These are phyloP conservation scores for Encarsia formosa DNA, from an alignment of 2,888 invertebrate species.

Conservation along the genomic window DNA sequence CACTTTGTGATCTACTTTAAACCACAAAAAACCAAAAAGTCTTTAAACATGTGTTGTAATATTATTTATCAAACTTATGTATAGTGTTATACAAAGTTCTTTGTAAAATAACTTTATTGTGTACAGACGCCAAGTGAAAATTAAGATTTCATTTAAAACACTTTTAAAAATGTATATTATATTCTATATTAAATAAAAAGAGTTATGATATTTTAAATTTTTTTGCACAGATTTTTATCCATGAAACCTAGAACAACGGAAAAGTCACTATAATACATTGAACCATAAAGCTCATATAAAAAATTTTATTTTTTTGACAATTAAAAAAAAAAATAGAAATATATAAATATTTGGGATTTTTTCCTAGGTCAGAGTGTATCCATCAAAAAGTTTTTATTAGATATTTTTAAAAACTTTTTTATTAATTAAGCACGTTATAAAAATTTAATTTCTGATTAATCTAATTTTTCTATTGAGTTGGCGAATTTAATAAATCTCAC, in stretches of 20 bases:
- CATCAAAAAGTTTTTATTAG: too few species aligned
- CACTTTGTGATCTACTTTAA: constrained; percentile 16
- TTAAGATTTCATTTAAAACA: constrained; percentile 17
- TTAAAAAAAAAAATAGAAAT: too few species aligned
- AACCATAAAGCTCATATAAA: too few species aligned
- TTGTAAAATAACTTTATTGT: constrained; percentile 33
- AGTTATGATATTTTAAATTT: constrained; percentile 37
- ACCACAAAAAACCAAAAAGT: constrained; percentile 13
- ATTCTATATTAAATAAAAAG: constrained; percentile 42
- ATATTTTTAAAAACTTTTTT: too few species aligned
- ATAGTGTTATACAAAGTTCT: constrained; percentile 24
- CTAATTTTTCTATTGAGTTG: too few species aligned
- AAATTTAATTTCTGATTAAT: too few species aligned
- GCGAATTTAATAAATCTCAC: too few species aligned
- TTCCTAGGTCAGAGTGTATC: too few species aligned
- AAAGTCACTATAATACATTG: too few species aligned
- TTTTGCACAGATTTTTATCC: neutral
- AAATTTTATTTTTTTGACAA: too few species aligned
- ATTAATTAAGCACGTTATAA: too few species aligned
- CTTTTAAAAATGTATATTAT: constrained; percentile 32
- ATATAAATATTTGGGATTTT: too few species aligned
- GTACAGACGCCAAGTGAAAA: constrained; percentile 31
- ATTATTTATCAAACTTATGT: constrained; percentile 30
- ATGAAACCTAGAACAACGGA: neutral
- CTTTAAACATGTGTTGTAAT: constrained; percentile 1